Base-by-base conservation (phyloP, 1,140 invertebrate genomes). In the Drosophila erecta region DNA sequence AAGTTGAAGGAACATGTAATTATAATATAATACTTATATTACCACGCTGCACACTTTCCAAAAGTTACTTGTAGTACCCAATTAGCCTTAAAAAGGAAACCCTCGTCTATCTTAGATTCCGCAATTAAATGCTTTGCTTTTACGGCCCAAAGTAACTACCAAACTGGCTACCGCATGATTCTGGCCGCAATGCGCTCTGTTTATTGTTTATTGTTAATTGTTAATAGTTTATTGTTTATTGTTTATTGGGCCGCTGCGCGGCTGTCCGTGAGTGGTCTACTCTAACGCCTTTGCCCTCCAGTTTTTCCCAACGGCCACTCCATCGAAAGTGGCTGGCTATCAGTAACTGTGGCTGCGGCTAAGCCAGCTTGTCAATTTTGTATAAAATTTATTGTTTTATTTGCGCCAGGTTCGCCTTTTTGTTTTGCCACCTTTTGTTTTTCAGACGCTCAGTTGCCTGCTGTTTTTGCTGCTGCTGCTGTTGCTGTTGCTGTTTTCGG, bases 351-450 rank as follows among this genome's bases (percentile, higher is more conserved):
- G 73, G 50, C 76, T 61, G 76, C 61, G 47, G 73, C 84, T 90
- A 89, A 90, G 79, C 84, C 76, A 61, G 72, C 85, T 89, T 89
- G 84, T 89, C 84, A 89, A 89, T 89, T 89, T 89, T 84, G 57
- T 89, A 89, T 49, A 84, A 89, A 89, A 89, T 89, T 89, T 89
- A 89, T 89, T 89, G 80, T 84, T 89, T 89, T 89, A 89, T 89
- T 84, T 89, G 85, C 80, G 84, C 84, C 84, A 89, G 84, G 72
- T 84, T 84, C 73, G 38, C 38, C 27, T 69, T 47, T 49, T 46
- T 51, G 43, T 77, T 46, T 46, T 79, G n/a, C n/a, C n/a, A n/a
- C n/a, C n/a, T 47, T 49, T 46, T 51, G 43, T 77, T 46, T 46
- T 79, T 57, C 65, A 70, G 64, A 35, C 65, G 43, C 43, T 75